phyloP scores from a whole-genome alignment of 2,113 vertebrate genomes.

The Seriola rivoliana region DNA sequence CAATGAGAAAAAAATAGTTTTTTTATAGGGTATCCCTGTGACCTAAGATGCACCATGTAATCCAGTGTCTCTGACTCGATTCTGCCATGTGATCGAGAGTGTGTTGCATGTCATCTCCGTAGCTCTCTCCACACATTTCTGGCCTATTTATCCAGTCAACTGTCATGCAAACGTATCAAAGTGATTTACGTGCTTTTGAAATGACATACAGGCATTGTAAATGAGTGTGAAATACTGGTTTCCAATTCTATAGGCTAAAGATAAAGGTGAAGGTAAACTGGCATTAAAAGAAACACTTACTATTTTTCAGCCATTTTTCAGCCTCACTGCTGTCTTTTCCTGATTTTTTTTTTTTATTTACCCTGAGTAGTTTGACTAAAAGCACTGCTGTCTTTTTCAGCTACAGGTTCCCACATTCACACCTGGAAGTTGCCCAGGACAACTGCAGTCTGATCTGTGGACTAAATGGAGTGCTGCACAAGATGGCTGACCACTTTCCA shows the following conservation, averaged over 20 bases:
- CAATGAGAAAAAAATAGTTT: no score
- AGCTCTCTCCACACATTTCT: not conserved
- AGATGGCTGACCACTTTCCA: constrained; percentile 20
- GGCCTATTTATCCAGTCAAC: no score
- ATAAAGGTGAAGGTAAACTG: no score
- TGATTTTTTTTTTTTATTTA: not conserved
- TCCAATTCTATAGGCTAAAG: no score
- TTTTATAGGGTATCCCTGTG: not conserved
- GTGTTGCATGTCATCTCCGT: not conserved
- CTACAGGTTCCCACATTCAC: not conserved
- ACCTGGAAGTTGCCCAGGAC: not conserved
- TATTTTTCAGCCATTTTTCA: not conserved
- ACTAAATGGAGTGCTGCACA: constrained; percentile 1
- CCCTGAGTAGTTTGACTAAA: not conserved
- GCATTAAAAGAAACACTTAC: no score
- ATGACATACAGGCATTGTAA: no score
- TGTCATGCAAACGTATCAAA: no score
- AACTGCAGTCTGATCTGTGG: not conserved
- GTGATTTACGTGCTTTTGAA: no score
- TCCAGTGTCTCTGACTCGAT: not conserved
- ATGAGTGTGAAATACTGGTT: no score
- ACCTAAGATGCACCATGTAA: not conserved
- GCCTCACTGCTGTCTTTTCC: not conserved
- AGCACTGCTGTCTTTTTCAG: not conserved
- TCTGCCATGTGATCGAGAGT: not conserved